These are phyloP conservation scores for Rhea americana DNA, from an alignment of 2,113 vertebrate genomes.

Conservation along the genomic window DNA sequence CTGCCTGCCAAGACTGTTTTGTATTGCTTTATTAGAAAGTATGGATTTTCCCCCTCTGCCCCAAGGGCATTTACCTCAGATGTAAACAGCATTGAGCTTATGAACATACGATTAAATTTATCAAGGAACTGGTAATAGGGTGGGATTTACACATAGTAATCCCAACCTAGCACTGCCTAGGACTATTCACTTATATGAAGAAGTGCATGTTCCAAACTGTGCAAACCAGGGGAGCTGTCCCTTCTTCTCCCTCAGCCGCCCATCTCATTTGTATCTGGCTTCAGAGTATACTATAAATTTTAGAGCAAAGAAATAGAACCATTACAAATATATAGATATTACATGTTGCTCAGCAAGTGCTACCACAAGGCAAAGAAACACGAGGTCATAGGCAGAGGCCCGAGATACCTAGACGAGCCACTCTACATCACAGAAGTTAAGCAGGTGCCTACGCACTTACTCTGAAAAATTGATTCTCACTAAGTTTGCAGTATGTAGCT, in stretches of 20 bases:
- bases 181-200: neutral
- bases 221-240: neutral
- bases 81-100: neutral
- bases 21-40: constrained; percentile 14
- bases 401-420: neutral
- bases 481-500: neutral
- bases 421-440: neutral
- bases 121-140: neutral
- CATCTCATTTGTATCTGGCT: neutral
- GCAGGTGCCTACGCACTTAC: neutral
- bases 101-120: neutral
- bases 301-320: neutral
- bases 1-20: neutral
- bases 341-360: neutral
- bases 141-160: neutral
- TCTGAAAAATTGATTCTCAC: neutral
- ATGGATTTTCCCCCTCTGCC: neutral
- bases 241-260: neutral
- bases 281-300: neutral
- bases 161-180: neutral
- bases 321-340: neutral
- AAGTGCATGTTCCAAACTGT: rapidly evolving
- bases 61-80: neutral
- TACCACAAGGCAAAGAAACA: neutral
- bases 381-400: neutral